Evolutionary conservation across 2,888 invertebrate species (phyloP), one percentile per base, ranked within the genome.

Genomic region (Lobophora halterata): DNA sequence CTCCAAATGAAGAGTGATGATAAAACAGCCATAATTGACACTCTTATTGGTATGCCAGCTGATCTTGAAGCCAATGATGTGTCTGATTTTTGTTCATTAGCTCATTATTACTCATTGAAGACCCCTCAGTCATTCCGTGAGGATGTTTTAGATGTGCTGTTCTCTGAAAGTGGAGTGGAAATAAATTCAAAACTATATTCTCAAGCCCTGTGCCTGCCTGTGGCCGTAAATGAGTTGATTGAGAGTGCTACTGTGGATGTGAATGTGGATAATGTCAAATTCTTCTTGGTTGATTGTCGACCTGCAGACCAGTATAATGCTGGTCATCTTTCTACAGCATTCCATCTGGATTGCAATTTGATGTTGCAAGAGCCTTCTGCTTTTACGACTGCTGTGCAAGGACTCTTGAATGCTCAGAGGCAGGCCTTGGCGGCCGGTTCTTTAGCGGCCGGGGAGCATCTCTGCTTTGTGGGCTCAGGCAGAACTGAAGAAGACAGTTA

Each of bases 321-420:
- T 34, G 99, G 99, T 0, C 98, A 99, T 86, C 90, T 99, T 52
- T 95, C 97, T 1, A 98, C 98, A 31, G 99, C 99, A 35, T 99
- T 99, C 87, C 98, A 99, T 82, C 89, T 99, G 48, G 99, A 99
- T 78, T 97, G 98, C 64, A 96, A 97, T 79, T 89, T 99, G 64
- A 97, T 99, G 97, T 88, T 99, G 39, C 97, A 97, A 87, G 98
- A 98, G 73, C 99, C 98, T 0, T 92, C 93, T 52, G 96, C 98
- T 31, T 99, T 99, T 77, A 92, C 93, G 41, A 97, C 96, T 14
- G 97, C 98, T 10, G 97, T 98, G 2, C 96, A 97, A 79, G 97
- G 97, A 0, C 81, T 97, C 47, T 86, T 97, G 32, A 93, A 95
- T 66, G 96, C 97, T 5, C 98, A 98, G 74, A 91, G 92, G 43